Evolutionary conservation across 2,113 vertebrate genomes (phyloP), one percentile per base, ranked within the genome.

Genomic region (Scortum barcoo): DNA sequence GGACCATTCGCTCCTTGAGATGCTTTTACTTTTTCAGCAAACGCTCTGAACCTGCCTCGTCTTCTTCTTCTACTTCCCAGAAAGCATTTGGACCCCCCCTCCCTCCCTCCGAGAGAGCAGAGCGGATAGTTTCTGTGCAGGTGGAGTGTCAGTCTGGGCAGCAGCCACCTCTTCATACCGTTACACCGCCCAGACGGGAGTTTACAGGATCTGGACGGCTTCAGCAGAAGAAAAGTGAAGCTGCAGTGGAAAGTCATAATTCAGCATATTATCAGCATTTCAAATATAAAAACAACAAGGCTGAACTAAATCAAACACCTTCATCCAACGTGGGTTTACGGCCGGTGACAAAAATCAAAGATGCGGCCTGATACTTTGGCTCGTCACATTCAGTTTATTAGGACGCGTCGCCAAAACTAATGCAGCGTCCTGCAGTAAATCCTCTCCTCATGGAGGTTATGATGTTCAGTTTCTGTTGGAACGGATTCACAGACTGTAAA

Each of bases 141-240:
- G 68, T 51, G 46, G 56, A 70, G 56, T 30, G 12, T 10, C 0
- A 4, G 36, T 28, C 46, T 24, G 48, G 24, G 56, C 17, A 38
- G 28, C 1, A 46, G 46, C 48, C 57, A 57, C 26, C 2, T 46
- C 60, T 65, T 72, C 69, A 80, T 54, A 65, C 76, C 42, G 50
- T 46, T 30, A 66, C 14, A 66, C 62, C 62, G 17, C 24, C 63
- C 75, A 78, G 63, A 46, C 51, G 19, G 28, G 0, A 48, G 14
- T 77, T 68, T 68, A 77, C 40, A 36, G 40, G 12, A 7, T 68
- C 28, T 68, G 75, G 26, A 72, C 1, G 11, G 48, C 44, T 51
- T 46, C 10, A 46, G 17, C 40, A 2, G 26, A 1, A 5, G 46
- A 40, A 76, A 65, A 68, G 53, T 58, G 26, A 77, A 77, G 48